Evolutionary conservation across 2,888 invertebrate species (phyloP).

Genomic region (Lasioglossum marginatum): DNA sequence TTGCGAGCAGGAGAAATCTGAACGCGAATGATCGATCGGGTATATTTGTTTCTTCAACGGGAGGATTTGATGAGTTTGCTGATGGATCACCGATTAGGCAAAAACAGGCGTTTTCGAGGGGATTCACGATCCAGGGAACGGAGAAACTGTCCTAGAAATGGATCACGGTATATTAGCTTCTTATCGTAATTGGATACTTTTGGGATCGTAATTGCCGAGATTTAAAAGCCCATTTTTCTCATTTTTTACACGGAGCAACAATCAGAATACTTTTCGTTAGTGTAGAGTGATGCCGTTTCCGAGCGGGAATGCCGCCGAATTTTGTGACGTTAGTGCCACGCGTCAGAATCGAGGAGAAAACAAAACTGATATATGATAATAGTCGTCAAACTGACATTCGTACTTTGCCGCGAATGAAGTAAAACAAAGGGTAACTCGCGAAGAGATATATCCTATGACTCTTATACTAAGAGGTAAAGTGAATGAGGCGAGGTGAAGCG

Average conservation of each 20-base stretch:
- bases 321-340: no score
- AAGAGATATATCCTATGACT: no score
- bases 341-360: no score
- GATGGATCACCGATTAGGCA: constrained; percentile 55
- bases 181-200: constrained; percentile 1
- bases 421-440: no score
- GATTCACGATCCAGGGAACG: constrained; percentile 5
- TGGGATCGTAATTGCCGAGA: neutral
- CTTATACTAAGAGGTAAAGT: no score
- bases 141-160: neutral
- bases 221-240: neutral
- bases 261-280: no score
- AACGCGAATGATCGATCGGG: constrained; percentile 71
- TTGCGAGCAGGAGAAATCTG: constrained; percentile 14
- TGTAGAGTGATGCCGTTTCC: no score
- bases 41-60: constrained; percentile 45
- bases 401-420: no score
- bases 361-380: no score
- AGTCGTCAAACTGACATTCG: no score
- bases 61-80: constrained; percentile 60
- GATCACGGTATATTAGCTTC: neutral
- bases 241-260: neutral
- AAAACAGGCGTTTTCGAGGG: constrained; percentile 26
- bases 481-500: no score
- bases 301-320: no score